Percentiles rank a stretch among this genome's conserved stretches.
Conservation (phyloP, 2,797 vertebrate genomes). For the Cynopterus sphinx region DNA sequence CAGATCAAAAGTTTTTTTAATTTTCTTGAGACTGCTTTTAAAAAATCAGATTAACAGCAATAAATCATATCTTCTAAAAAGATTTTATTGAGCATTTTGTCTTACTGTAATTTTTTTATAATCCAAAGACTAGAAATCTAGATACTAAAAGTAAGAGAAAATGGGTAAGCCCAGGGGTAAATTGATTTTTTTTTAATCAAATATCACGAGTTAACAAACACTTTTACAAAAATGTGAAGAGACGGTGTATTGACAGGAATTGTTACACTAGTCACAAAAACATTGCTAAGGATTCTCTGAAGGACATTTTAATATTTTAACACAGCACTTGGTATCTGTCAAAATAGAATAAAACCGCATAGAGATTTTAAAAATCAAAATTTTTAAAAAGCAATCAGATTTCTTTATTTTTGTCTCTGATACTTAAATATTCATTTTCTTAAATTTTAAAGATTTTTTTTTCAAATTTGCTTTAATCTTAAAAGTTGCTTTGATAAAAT, state of each 20-base stretch:
- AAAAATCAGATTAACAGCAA: slow-evolving; percentile 22
- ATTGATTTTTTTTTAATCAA: neutral
- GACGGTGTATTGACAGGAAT: neutral
- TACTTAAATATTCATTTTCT: slow-evolving; percentile 16
- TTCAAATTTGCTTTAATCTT: slow-evolving; percentile 42
- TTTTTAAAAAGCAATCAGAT: neutral
- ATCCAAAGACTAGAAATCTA: slow-evolving; percentile 28
- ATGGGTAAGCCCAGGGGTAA: neutral
- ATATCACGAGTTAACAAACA: slow-evolving; percentile 1
- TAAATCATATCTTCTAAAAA: slow-evolving; percentile 31
- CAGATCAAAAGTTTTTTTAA: neutral
- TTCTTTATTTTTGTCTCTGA: slow-evolving; percentile 42
- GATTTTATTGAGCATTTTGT: slow-evolving; percentile 34
- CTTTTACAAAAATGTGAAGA: neutral
- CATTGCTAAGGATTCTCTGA: neutral
- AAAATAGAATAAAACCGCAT: neutral
- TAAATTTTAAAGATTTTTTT: slow-evolving; percentile 20
- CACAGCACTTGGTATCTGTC: neutral
- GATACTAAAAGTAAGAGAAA: slow-evolving; percentile 26
- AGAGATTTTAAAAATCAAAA: neutral
- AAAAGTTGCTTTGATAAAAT: slow-evolving; percentile 42
- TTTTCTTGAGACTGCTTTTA: neutral
- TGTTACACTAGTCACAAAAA: neutral
- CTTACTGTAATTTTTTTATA: slow-evolving; percentile 2
- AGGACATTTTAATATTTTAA: slow-evolving; percentile 17